Evolutionary conservation across 2,888 invertebrate species (phyloP).

Genomic region (Augiades crinisus): DNA sequence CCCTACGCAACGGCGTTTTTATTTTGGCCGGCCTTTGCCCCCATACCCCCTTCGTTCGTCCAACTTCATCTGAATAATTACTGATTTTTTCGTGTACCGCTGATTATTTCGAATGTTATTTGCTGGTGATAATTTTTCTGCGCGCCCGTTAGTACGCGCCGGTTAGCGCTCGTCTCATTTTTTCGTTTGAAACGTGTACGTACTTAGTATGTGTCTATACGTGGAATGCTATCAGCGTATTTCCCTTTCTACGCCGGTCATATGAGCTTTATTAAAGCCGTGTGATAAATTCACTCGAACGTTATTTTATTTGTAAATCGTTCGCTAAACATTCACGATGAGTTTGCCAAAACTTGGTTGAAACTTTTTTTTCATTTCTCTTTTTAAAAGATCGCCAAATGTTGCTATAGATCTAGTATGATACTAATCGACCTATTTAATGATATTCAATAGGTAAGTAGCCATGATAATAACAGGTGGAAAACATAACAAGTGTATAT

Average conservation of each 20-base stretch:
- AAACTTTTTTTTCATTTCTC: background rate
- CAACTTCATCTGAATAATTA: slow-evolving; percentile 82
- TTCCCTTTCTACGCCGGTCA: slow-evolving; percentile 21
- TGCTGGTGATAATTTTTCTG: slow-evolving; percentile 78
- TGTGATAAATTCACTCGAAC: background rate
- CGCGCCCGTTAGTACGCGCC: slow-evolving; percentile 66
- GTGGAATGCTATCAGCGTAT: slow-evolving; percentile 9
- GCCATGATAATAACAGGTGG: no score
- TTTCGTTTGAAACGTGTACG: slow-evolving; percentile 16
- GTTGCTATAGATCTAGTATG: no score
- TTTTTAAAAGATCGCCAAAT: no score
- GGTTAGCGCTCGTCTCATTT: slow-evolving; percentile 30
- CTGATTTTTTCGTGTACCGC: slow-evolving; percentile 81
- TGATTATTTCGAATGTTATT: slow-evolving; percentile 81
- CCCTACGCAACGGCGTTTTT: slow-evolving; percentile 81
- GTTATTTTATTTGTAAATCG: slow-evolving; percentile 3
- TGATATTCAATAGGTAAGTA: no score
- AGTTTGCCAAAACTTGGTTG: background rate
- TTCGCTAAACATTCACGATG: background rate
- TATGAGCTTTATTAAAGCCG: slow-evolving; percentile 11
- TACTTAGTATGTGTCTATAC: slow-evolving; percentile 1
- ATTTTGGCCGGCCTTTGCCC: slow-evolving; percentile 80
- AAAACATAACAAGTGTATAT: no score
- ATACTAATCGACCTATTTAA: no score
- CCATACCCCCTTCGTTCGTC: slow-evolving; percentile 77